Evolutionary conservation across 2,888 invertebrate genomes (phyloP).

Genomic region (Muschampia plurimacula): DNA sequence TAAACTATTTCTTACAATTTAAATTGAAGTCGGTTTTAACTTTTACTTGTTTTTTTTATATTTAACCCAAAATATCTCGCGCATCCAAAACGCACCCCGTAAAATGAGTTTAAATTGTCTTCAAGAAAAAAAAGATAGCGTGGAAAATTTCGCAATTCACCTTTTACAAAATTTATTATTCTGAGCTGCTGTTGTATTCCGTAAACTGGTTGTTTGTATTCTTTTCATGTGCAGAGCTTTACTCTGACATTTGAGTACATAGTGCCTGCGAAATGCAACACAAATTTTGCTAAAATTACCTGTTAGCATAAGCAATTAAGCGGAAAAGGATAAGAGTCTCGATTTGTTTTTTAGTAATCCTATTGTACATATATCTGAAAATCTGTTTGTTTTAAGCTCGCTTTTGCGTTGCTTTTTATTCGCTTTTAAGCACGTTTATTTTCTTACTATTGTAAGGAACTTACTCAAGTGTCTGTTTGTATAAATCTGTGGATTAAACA

Average conservation of each 20-base stretch:
- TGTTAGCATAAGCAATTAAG: slow-evolving; percentile 35
- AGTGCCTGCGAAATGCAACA: slow-evolving; percentile 48
- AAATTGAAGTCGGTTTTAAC: too few relatives aligned
- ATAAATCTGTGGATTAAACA: too few relatives aligned
- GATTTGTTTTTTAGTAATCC: slow-evolving; percentile 16
- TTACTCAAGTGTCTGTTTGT: too few relatives aligned
- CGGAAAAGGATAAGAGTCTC: slow-evolving; percentile 12
- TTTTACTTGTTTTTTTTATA: neutral
- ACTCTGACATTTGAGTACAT: slow-evolving; percentile 49
- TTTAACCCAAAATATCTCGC: slow-evolving; percentile 7
- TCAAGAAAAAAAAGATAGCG: slow-evolving; percentile 30
- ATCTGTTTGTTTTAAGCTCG: slow-evolving; percentile 2
- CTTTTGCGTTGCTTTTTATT: neutral
- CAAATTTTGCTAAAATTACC: slow-evolving; percentile 45
- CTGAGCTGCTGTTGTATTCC: slow-evolving; percentile 40
- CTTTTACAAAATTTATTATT: slow-evolving; percentile 39
- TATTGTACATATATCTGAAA: neutral
- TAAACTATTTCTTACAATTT: too few relatives aligned
- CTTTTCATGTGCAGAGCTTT: slow-evolving; percentile 48
- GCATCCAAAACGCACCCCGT: slow-evolving; percentile 32
- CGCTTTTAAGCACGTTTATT: neutral
- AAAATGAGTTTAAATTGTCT: slow-evolving; percentile 37
- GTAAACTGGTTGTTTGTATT: slow-evolving; percentile 47
- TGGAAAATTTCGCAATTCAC: slow-evolving; percentile 34
- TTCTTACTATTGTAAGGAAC: too few relatives aligned